Base-by-base conservation (phyloP, 2,113 vertebrate genomes). In the Balaenoptera acutorostrata region DNA sequence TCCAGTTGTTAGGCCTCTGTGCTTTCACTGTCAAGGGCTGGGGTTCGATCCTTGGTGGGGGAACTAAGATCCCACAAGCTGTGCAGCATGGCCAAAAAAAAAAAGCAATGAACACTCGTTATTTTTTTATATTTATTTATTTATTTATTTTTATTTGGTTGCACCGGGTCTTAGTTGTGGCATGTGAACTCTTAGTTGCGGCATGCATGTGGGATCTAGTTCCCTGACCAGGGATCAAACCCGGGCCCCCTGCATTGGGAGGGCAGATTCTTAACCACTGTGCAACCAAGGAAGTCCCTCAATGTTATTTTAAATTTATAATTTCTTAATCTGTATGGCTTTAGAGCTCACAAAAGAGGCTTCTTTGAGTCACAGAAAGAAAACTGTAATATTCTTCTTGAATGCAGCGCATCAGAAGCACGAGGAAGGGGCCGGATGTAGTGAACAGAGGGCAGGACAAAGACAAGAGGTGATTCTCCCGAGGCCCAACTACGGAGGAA, bases 301-400 rank as follows among this genome's bases (percentile, higher is more conserved):
- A 2, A 12, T 63, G 69, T 64, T 71, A 86, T 46, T 74, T 90
- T 39, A 55, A 88, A 46, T 68, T 29, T 92, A 13, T 21, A 36
- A 80, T 59, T 52, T 93, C 82, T 91, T 88, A 90, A 87, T 87
- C 52, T 13, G 1, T 33, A 25, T 77, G 74, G 11, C 59, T 86
- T 49, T 59, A 72, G 23, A 46, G 15, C 14, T 96, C 66, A 77
- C 27, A 52, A 95, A 80, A 49, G 27, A 36, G 17, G 27, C 36
- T 14, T 55, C 25, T n/a, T 20, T 64, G 61, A 77, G 39, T 75
- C 25, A 44, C 20, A 52, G 61, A 41, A 77, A 78, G 46, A 93
- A 85, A 52, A 41, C 11, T 18, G 39, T 59, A 36, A 25, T 29
- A 93, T 87, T 78, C 80, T 89, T 94, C 21, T 13, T 25, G 39